Evolutionary conservation across 2,113 vertebrate genomes (phyloP).

Genomic region (Genyomyrus donnyi): DNA sequence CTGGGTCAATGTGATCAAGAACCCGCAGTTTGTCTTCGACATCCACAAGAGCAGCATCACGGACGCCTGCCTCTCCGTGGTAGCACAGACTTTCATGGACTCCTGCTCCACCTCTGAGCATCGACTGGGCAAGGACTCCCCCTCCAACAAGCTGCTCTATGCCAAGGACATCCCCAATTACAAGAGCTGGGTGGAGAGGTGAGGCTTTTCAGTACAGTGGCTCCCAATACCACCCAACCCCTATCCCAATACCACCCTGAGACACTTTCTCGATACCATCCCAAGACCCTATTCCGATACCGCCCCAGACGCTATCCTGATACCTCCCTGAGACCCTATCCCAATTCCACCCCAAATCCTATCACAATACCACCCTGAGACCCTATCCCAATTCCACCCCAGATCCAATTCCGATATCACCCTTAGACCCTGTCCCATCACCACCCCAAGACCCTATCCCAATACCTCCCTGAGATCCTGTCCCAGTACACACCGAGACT

Average conservation of each 20-base stretch:
- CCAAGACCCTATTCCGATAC: no score
- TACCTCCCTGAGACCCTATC: not conserved
- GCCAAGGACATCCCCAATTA: conserved; percentile 99
- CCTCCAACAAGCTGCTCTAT: conserved; percentile 95
- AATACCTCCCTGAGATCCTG: not conserved
- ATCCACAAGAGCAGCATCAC: conserved; percentile 99
- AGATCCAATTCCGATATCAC: no score
- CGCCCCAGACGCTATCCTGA: not conserved
- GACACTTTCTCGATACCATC: no score
- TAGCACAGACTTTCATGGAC: conserved; percentile 98
- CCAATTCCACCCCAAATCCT: no score
- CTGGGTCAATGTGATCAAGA: conserved; percentile 99
- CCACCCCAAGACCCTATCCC: not conserved
- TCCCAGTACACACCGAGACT: not conserved
- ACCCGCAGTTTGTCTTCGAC: conserved; percentile 96
- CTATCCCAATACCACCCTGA: no score
- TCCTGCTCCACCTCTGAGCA: conserved; percentile 97
- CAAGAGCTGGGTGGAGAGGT: conserved; percentile 99
- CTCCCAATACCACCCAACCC: not conserved
- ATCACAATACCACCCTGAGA: not conserved
- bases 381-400: not conserved
- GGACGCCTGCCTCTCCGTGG: conserved; percentile 91
- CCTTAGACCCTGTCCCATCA: no score
- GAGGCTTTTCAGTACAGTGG: conserved; percentile 35
- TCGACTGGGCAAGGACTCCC: conserved; percentile 93